Conservation (phyloP, 2,113 vertebrate genomes). For the Heloderma charlesbogerti region DNA sequence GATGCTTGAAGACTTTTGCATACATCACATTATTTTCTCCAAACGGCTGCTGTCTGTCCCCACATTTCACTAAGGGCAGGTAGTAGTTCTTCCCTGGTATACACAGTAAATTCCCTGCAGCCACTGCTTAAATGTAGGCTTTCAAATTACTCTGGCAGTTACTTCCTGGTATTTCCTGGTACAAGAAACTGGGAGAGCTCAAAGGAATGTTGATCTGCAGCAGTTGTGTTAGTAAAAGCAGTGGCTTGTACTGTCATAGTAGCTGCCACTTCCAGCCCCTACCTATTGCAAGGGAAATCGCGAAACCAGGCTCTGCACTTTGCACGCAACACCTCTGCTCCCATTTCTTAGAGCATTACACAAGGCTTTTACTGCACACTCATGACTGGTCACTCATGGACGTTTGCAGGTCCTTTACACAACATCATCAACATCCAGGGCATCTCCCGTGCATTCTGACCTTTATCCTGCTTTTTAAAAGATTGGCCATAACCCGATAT, state of each 20-base stretch:
- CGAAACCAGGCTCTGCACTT: not conserved
- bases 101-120: not conserved
- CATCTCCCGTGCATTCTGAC: no score
- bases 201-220: not conserved
- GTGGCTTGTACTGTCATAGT: not conserved
- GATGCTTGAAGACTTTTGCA: not conserved
- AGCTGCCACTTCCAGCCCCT: not conserved
- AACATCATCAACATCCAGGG: no score
- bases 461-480: no score
- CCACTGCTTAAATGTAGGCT: not conserved
- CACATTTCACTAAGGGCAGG: not conserved
- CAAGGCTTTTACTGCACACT: no score
- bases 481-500: no score
- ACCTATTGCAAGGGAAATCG: not conserved
- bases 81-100: not conserved
- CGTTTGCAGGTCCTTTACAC: no score
- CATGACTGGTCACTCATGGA: no score
- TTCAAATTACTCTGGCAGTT: not conserved
- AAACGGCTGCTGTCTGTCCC: not conserved
- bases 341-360: no score
- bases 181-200: not conserved
- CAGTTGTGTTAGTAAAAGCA: not conserved
- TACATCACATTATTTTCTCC: not conserved
- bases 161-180: no score
- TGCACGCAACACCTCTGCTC: not conserved